These are phyloP conservation scores for Lacerta bilineata DNA, from an alignment of 2,797 vertebrate species.

Conservation along the genomic window DNA sequence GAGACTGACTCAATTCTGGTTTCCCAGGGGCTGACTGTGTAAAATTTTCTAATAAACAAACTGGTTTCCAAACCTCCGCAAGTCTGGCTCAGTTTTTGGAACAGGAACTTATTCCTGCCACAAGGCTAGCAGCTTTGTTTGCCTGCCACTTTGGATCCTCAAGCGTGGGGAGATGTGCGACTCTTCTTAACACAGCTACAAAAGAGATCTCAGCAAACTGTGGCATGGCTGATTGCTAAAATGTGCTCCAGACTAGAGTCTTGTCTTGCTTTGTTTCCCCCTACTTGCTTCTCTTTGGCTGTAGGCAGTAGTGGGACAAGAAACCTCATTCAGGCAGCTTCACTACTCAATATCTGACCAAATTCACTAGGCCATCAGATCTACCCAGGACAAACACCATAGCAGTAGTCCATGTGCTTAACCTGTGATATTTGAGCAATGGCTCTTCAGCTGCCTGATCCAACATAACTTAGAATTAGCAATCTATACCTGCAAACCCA, in stretches of 20 bases:
- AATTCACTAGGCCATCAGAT: background rate
- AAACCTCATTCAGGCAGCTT: background rate
- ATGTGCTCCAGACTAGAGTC: background rate
- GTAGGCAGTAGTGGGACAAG: background rate
- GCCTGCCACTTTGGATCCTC: background rate
- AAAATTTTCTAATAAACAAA: conserved; percentile 16
- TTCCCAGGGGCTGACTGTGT: background rate
- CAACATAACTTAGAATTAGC: background rate
- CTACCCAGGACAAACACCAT: background rate
- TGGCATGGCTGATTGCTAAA: background rate
- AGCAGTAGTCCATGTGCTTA: background rate
- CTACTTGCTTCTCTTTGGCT: background rate
- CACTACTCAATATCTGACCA: background rate
- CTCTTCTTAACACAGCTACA: background rate
- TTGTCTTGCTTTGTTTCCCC: background rate
- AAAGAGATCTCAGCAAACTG: background rate
- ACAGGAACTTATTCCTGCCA: conserved; percentile 3
- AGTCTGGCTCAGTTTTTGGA: conserved; percentile 9
- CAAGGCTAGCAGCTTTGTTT: background rate
- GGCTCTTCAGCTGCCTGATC: background rate
- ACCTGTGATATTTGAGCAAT: background rate
- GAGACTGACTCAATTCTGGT: conserved; percentile 5
- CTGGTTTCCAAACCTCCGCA: conserved; percentile 17
- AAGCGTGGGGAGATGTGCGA: background rate
- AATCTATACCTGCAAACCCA: background rate